Percentiles rank a stretch among this genome's conserved stretches.
Evolutionary conservation across 1,140 invertebrate genomes (phyloP).

Genomic region (Bombus superbus): DNA sequence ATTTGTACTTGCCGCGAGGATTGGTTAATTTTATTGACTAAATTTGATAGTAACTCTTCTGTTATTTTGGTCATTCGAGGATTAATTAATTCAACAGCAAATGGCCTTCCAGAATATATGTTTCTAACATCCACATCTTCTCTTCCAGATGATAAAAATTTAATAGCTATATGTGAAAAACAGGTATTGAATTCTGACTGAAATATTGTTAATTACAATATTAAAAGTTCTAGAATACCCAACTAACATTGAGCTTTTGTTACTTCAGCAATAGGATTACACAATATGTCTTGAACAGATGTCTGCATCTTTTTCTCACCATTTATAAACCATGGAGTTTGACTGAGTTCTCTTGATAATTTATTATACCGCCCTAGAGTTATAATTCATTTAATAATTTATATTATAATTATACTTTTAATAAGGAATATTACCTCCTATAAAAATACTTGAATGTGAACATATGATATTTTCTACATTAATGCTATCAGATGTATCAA

Average conservation of each 20-base stretch:
- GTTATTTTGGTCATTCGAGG: conserved; percentile 85
- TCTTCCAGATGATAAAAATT: conserved; percentile 95
- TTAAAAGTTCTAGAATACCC: not conserved
- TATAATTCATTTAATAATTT: conserved; percentile 9
- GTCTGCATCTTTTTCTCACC: conserved; percentile 91
- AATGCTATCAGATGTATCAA: conserved; percentile 50
- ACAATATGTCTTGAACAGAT: conserved; percentile 96
- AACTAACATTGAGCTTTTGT: conserved; percentile 83
- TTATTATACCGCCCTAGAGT: conserved; percentile 92
- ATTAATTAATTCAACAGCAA: conserved; percentile 92
- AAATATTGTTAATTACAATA: conserved; percentile 27
- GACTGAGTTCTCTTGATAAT: conserved; percentile 92
- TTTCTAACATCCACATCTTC: conserved; percentile 97
- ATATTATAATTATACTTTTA: conserved; percentile 4
- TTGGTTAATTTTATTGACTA: conserved; percentile 86
- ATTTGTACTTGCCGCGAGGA: conserved; percentile 84
- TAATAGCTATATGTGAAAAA: conserved; percentile 77
- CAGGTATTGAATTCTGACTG: not conserved
- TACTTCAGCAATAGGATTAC: conserved; percentile 84
- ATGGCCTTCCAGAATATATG: conserved; percentile 93
- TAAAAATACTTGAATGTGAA: conserved; percentile 83
- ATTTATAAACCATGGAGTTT: conserved; percentile 97
- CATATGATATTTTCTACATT: conserved; percentile 81
- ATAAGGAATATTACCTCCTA: conserved; percentile 82
- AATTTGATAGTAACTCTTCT: conserved; percentile 80